Conservation (phyloP, 2,888 invertebrate genomes). For the Drosophila kanekoi region DNA sequence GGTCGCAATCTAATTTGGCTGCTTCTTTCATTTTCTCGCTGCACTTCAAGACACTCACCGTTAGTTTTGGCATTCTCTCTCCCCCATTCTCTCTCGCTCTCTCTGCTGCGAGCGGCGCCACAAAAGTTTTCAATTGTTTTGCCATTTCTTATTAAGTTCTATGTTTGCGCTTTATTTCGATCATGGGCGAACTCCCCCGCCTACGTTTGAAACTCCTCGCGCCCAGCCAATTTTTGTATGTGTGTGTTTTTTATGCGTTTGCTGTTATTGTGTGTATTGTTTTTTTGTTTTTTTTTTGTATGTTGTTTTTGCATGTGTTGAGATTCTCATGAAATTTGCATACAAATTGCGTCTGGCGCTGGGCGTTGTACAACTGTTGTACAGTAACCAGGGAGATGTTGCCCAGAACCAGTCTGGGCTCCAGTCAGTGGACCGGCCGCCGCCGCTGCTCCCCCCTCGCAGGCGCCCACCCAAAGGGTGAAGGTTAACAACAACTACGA, state of each 20-base stretch:
- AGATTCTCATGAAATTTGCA: conserved; percentile 83
- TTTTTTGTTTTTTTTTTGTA: conserved; percentile 8
- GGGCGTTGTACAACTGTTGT: conserved; percentile 50
- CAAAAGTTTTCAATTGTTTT: conserved; percentile 61
- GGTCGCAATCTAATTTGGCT: conserved; percentile 18
- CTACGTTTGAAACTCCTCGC: conserved; percentile 15
- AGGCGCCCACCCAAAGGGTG: conserved; percentile 44
- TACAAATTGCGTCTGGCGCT: conserved; percentile 83
- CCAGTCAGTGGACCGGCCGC: conserved; percentile 13
- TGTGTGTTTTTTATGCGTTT: conserved; percentile 27
- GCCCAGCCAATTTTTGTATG: conserved; percentile 13
- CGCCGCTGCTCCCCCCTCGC: background rate
- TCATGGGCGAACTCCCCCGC: conserved; percentile 6
- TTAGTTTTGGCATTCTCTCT: conserved; percentile 1
- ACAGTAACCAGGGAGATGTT: conserved; percentile 26
- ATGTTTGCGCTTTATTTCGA: conserved; percentile 23
- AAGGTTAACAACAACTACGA: conserved; percentile 43
- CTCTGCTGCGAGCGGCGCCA: conserved; percentile 49
- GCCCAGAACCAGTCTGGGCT: conserved; percentile 12
- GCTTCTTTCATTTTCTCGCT: conserved; percentile 14
- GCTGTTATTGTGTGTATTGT: conserved; percentile 36
- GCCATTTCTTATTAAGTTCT: conserved; percentile 52
- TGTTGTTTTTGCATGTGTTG: conserved; percentile 78
- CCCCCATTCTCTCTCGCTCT: background rate
- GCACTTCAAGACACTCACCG: conserved; percentile 31